phyloP scores from a whole-genome alignment of 1,140 invertebrate species.

The Drosophila teissieri region DNA sequence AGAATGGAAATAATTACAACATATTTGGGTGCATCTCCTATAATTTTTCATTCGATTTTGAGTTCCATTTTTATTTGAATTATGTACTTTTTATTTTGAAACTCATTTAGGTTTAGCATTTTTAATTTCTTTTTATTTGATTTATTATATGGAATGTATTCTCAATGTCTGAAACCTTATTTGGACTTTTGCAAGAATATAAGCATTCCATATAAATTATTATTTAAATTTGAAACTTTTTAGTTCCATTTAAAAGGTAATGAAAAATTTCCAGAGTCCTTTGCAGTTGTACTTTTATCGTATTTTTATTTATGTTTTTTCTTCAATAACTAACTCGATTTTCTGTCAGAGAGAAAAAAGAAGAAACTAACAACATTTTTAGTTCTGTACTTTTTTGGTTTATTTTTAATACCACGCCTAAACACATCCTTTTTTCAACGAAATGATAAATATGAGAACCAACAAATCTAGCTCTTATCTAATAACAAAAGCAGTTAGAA shows the following conservation, averaged over 20 bases:
- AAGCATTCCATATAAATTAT: conserved; percentile 11
- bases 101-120: conserved; percentile 33
- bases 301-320: conserved; percentile 68
- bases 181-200: conserved; percentile 20
- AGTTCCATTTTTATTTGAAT: conserved; percentile 64
- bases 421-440: conserved; percentile 84
- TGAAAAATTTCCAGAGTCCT: conserved; percentile 84
- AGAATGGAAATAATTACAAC: conserved; percentile 85
- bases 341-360: conserved; percentile 37
- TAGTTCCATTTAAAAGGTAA: conserved; percentile 58
- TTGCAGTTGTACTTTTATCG: conserved; percentile 80
- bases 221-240: conserved; percentile 39
- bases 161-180: conserved; percentile 21
- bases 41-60: conserved; percentile 82
- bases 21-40: conserved; percentile 84
- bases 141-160: conserved; percentile 21
- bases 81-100: conserved; percentile 68
- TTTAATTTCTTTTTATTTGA: conserved; percentile 40
- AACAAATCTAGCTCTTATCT: conserved; percentile 51
- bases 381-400: conserved; percentile 72
- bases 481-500: conserved; percentile 57
- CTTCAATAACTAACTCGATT: conserved; percentile 57
- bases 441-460: conserved; percentile 85
- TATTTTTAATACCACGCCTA: conserved; percentile 79
- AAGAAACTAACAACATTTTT: conserved; percentile 51